Evolutionary conservation across 2,888 invertebrate genomes (phyloP), one percentile per base, ranked within the genome.

Genomic region (Acleris emargana): DNA sequence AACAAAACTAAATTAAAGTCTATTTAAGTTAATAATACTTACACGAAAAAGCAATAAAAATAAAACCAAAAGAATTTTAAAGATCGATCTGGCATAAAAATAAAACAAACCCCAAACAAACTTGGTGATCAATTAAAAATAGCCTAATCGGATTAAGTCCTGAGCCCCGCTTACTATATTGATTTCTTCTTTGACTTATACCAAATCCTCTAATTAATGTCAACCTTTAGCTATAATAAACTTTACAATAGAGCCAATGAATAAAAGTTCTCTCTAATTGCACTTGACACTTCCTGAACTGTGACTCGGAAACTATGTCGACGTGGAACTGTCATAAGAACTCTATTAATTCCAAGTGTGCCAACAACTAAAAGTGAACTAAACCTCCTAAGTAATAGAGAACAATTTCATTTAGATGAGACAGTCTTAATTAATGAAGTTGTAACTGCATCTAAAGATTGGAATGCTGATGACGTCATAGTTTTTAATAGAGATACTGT

Each of bases 281-380:
- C 72, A 72, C 73, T 77, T 79, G 76, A 77, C 78, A 77, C 70
- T 64, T 68, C 67, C 70, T 79, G 75, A 79, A 79, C 76, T 77
- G 66, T 70, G 71, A 70, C 73, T 73, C 66, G 64, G 68, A 72
- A 76, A 74, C 72, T 75, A 67, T 76, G 74, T 73, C 72, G 73
- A 57, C 53, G 58, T 50, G 58, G 32, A 64, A 61, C 61, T 57
- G 52, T 58, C 58, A 63, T 57, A 57, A 61, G 60, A 66, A 64
- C 59, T 62, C 58, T 38, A 66, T 55, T 66, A 52, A 52, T 55
- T 51, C 50, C 45, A 60, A 47, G 16, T 32, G n/a, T 5, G 20
- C n/a, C 18, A 18, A 17, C 52, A 45, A 22, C 0, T 32, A 4
- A 60, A 25, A 57, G 6, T 38, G 17, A 61, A 60, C 60, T 47